phyloP scores from a whole-genome alignment of 2,113 vertebrate genomes.

The Gobio gobio region DNA sequence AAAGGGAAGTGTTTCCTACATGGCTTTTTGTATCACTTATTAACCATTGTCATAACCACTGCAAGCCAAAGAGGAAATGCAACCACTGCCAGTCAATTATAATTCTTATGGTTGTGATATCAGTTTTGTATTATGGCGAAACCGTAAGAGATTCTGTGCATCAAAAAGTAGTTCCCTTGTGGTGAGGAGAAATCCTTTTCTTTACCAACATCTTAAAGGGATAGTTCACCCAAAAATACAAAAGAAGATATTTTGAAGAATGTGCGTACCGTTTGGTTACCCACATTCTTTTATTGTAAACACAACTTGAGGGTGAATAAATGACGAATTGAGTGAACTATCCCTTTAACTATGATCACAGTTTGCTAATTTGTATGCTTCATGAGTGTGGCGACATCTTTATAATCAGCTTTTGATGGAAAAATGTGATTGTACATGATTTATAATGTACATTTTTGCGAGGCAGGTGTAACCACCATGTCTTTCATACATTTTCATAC shows the following conservation, averaged over 20 bases:
- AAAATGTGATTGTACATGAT: not conserved
- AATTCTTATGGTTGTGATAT: slow-evolving; percentile 18
- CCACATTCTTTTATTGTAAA: too few species aligned
- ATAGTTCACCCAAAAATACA: too few species aligned
- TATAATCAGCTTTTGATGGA: slow-evolving; percentile 8
- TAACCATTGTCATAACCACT: slow-evolving; percentile 2
- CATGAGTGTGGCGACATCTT: not conserved
- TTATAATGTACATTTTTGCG: not conserved
- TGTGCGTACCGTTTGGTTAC: too few species aligned
- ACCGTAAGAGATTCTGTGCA: slow-evolving; percentile 12
- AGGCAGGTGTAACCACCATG: not conserved
- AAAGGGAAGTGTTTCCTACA: not conserved
- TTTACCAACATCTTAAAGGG: not conserved
- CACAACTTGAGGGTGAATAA: too few species aligned
- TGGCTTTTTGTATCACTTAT: slow-evolving; percentile 15
- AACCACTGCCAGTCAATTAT: slow-evolving; percentile 26
- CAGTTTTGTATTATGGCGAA: slow-evolving; percentile 1
- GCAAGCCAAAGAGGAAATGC: slow-evolving; percentile 37
- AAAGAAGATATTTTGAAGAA: too few species aligned
- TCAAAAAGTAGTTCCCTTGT: slow-evolving; percentile 20
- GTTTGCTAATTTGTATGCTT: slow-evolving; percentile 9
- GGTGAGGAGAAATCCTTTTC: not conserved
- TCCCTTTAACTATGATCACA: not conserved
- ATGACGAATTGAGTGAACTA: too few species aligned
- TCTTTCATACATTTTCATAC: not conserved